Base-by-base conservation (phyloP, 2,113 vertebrate genomes). In the Lepidiolamprologus cunningtoni region DNA sequence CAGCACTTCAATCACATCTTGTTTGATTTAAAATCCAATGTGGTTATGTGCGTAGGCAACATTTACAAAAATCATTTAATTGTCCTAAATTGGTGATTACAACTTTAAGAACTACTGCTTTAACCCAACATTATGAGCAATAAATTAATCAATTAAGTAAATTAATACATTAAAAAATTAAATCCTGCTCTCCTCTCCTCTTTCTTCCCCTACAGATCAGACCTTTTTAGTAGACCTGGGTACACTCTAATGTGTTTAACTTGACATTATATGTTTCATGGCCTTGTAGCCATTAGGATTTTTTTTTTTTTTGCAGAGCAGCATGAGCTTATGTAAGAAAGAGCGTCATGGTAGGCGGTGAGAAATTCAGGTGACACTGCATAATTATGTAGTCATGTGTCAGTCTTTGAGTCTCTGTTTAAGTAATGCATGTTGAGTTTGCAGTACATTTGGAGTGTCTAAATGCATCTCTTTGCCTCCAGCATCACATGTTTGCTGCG, bases 371-470 rank as follows among this genome's bases (percentile, higher is more conserved):
- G 57, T 54, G 71, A 89, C 73, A 57, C 45, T 93, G 80, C 91
- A 90, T 92, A 93, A 94, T 90, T 89, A 90, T 85, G 21, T 21
- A 63, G 76, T 79, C 42, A 90, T 82, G 80, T 92, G 58, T 87
- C 66, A 90, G 35, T 83, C 57, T 42, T 55, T 80, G 71, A 61
- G 73, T 81, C 42, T 45, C 31, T 52, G 80, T 31, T 50, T 37
- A 28, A 86, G 45, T 68, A 83, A 84, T 80, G 10, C 13, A 82
- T 28, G 50, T 31, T 19, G 61, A 61, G 42, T 68, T 84, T 37
- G 54, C 78, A 31, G 54, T 42, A 89, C 78, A 81, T 84, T 45
- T 47, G n/a, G 19, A 45, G 68, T 2, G 13, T 81, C 23, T 52
- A 19, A 37, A 68, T 4, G 23, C 6, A 10, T 42, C 55, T 79